A percentile compares a stretch with the other conserved stretches of the same genome.
Conservation (phyloP, 2,888 invertebrate genomes). For the Brenthis hecate region DNA sequence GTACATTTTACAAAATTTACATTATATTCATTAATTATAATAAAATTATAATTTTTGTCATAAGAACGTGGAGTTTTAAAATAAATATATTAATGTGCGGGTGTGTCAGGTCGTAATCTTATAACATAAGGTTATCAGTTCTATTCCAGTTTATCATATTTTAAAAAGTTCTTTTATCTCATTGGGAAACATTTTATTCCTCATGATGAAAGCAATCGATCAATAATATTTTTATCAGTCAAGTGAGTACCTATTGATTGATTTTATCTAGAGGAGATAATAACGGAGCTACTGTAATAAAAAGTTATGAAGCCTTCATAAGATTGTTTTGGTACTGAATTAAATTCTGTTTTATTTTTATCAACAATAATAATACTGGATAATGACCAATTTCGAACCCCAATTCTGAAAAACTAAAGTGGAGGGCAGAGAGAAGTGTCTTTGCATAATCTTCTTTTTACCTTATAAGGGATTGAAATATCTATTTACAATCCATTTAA, state of each 20-base stretch:
- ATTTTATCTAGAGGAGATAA: constrained; percentile 32
- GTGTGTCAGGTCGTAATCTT: constrained; percentile 6
- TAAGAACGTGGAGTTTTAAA: too few relatives aligned
- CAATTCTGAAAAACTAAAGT: too few relatives aligned
- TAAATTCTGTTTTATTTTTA: too few relatives aligned
- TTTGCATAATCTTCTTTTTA: neutral
- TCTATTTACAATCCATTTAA: neutral
- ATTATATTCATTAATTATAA: too few relatives aligned
- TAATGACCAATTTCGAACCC: too few relatives aligned
- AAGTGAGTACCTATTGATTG: constrained; percentile 28
- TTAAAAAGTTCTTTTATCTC: neutral
- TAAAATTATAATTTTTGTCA: too few relatives aligned
- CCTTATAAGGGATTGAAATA: neutral
- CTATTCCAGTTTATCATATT: constrained; percentile 2
- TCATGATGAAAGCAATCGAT: constrained; percentile 27
- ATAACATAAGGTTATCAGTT: constrained; percentile 4
- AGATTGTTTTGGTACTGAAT: too few relatives aligned
- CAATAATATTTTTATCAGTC: constrained; percentile 31
- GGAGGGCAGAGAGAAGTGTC: too few relatives aligned
- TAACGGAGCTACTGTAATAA: constrained; percentile 29
- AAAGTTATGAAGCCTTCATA: neutral
- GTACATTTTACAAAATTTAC: too few relatives aligned
- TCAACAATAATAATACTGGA: too few relatives aligned
- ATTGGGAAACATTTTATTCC: constrained; percentile 17
- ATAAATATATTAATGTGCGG: neutral